phyloP scores from a whole-genome alignment of 2,797 vertebrate genomes.

The Clangula hyemalis region DNA sequence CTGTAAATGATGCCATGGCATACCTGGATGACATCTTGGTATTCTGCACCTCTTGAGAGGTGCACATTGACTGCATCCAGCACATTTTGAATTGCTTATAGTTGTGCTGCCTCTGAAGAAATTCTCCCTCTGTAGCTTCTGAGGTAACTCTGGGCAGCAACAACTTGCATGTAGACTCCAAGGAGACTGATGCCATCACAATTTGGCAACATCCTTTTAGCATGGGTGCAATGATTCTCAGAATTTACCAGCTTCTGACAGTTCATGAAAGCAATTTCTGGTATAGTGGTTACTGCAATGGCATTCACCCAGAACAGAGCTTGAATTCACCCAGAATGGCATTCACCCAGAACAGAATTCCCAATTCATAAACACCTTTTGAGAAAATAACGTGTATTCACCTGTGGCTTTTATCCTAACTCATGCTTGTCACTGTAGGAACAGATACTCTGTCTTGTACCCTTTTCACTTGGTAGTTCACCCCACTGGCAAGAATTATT shows the following conservation, averaged over 20 bases:
- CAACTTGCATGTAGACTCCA: not conserved
- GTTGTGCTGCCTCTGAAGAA: not conserved
- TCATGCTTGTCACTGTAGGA: not conserved
- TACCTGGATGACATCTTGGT: not conserved
- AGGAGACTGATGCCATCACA: not conserved
- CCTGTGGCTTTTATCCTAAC: not conserved
- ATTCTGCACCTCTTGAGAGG: accelerated
- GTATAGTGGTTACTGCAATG: not conserved
- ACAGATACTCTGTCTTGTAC: not conserved
- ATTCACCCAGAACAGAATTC: not conserved
- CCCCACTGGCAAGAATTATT: not conserved
- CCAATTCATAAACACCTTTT: not conserved
- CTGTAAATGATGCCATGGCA: not conserved
- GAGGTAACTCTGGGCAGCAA: not conserved
- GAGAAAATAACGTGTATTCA: not conserved
- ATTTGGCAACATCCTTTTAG: not conserved
- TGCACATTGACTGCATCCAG: not conserved
- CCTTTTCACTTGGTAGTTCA: not conserved
- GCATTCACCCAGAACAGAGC: not conserved
- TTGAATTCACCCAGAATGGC: not conserved
- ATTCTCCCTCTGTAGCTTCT: not conserved
- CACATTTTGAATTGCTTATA: not conserved
- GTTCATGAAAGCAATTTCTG: not conserved
- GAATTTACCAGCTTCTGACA: not conserved
- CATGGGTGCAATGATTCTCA: not conserved